Conservation (phyloP, 2,888 invertebrate genomes). For the Harpalus rufipes region DNA sequence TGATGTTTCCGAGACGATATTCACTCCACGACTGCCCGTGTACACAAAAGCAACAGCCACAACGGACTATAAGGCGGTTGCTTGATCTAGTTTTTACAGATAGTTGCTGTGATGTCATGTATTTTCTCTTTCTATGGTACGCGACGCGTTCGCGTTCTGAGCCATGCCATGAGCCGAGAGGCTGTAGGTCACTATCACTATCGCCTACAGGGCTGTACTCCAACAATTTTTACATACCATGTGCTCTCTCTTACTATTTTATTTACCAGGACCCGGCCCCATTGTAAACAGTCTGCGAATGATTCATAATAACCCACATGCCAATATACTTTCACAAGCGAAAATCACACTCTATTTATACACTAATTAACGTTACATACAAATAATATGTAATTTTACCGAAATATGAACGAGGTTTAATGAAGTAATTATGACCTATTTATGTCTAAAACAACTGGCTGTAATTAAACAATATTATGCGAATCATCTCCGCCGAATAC, state of each 20-base stretch:
- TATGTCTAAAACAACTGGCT: not conserved
- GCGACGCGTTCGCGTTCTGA: not conserved
- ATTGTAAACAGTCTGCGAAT: not conserved
- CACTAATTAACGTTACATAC: not conserved
- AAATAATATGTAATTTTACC: not conserved
- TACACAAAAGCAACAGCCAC: not conserved
- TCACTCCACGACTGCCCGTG: not conserved
- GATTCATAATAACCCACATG: not conserved
- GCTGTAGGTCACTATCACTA: conserved; percentile 34
- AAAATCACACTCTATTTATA: not conserved
- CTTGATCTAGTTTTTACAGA: conserved; percentile 29
- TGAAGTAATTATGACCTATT: not conserved
- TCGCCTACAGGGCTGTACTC: not conserved
- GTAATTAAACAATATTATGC: not conserved
- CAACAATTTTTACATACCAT: not conserved
- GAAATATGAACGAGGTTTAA: not conserved
- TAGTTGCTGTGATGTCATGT: conserved; percentile 36
- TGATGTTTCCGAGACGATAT: not conserved
- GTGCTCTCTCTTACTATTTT: not conserved
- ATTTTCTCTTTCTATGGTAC: conserved; percentile 19
- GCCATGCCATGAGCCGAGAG: not conserved
- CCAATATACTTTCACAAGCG: conserved; percentile 4
- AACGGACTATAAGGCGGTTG: too few species aligned
- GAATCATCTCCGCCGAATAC: not conserved
- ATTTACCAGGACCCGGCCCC: not conserved